These are phyloP conservation scores for Tragelaphus oryx DNA, from an alignment of 2,797 vertebrate species.

Conservation along the genomic window DNA sequence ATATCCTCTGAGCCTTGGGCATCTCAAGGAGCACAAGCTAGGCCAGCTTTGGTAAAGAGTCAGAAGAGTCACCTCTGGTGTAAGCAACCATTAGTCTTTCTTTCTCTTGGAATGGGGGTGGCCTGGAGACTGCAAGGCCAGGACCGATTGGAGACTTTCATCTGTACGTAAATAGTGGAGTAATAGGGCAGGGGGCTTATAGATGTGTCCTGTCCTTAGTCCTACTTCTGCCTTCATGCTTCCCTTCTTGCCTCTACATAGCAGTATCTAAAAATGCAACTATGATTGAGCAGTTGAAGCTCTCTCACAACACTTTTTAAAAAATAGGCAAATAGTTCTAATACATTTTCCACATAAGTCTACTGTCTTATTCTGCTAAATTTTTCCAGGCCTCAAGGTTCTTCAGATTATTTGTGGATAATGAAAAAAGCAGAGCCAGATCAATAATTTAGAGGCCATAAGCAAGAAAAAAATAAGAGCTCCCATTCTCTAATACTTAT, in stretches of 20 bases:
- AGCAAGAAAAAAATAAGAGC: background rate
- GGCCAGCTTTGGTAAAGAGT: background rate
- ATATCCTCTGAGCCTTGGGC: background rate
- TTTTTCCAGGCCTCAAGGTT: background rate
- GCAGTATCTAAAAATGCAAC: background rate
- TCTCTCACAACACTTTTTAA: background rate
- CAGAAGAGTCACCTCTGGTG: background rate
- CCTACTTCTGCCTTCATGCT: background rate
- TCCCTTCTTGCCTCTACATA: background rate
- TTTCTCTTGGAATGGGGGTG: background rate
- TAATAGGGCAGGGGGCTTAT: too few relatives aligned
- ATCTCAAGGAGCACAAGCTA: background rate
- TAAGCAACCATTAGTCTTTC: background rate
- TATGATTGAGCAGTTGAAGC: background rate
- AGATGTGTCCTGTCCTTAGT: background rate
- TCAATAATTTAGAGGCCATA: background rate
- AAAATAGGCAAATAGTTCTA: background rate
- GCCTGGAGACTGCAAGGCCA: background rate
- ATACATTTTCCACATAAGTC: background rate
- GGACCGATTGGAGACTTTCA: background rate
- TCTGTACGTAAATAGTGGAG: background rate
- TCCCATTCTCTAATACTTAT: background rate
- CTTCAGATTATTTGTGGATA: constrained; percentile 25
- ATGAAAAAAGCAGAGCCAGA: background rate
- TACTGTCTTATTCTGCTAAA: background rate